Evolutionary conservation across 2,113 vertebrate genomes (phyloP), one percentile per base, ranked within the genome.

Genomic region (Carlito syrichta): DNA sequence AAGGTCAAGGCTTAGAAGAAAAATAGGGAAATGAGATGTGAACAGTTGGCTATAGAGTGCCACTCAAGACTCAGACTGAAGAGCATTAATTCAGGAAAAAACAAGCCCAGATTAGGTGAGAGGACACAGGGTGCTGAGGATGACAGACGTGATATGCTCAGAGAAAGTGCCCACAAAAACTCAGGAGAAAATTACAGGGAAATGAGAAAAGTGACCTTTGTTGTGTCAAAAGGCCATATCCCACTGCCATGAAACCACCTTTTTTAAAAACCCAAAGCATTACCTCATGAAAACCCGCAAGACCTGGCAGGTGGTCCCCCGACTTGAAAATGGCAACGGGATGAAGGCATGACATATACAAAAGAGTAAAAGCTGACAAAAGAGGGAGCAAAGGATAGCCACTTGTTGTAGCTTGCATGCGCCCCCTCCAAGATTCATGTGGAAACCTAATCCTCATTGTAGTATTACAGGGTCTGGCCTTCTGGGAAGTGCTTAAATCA

Each of bases 291-390:
- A 73, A 7, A 4, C 78, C 63, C 32, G 9, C 11, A 13, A 43
- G 63, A 38, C 25, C 43, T 19, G 40, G 78, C n/a, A 40, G 50
- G 66, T 58, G 50, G 63, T 45, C 50, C 14, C 71, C 23, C 27
- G 38, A 69, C 30, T 43, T 8, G 50, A 25, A 13, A 12, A 8
- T 20, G 38, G 50, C 52, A 27, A 13, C 1, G 50, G n/a, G 30
- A n/a, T 1, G 22, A 45, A 32, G 38, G 6, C 48, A 71, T 11
- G 50, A 30, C 0, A 10, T 32, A 35, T 1, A 5, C 60, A 35
- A 9, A 69, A 58, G 30, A 27, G 8, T 6, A 23, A 58, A 62
- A 45, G 76, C 2, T 3, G 62, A 48, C 8, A 58, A 23, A 69
- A 56, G n/a, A n/a, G 38, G 50, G 27, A 52, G 6, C 16, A 22